These are phyloP conservation scores for Orientallactaga bullata DNA, from an alignment of 2,113 vertebrate species.

Conservation along the genomic window DNA sequence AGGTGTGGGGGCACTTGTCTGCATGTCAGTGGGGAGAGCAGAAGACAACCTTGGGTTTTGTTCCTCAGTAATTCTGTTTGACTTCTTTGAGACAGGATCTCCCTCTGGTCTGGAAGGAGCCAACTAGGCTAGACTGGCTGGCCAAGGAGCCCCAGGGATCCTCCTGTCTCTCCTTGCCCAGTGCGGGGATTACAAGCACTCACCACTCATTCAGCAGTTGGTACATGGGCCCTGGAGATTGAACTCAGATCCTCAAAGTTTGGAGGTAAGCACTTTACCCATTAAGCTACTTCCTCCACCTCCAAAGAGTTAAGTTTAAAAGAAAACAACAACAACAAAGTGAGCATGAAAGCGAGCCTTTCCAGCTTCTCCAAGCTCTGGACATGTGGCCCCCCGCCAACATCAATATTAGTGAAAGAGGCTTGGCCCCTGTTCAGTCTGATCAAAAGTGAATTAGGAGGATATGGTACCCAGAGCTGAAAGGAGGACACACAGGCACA, in stretches of 20 bases:
- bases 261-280: not conserved
- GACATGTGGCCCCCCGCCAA: constrained; percentile 65
- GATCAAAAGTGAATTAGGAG: constrained; percentile 75
- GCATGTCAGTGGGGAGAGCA: no score
- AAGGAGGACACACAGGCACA: not conserved
- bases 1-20: not conserved
- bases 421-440: constrained; percentile 64
- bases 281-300: no score
- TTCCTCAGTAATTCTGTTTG: no score
- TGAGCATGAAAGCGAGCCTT: constrained; percentile 13
- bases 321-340: not conserved
- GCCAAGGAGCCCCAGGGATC: no score
- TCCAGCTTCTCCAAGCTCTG: constrained; percentile 64
- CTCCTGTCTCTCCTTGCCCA: no score
- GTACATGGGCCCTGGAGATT: no score
- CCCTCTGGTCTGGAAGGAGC: no score
- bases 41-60: no score
- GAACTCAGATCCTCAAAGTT: not conserved
- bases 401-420: constrained; percentile 70
- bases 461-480: constrained; percentile 52
- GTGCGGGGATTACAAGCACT: no score
- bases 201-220: no score
- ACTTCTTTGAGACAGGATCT: no score
- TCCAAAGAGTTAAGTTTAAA: constrained; percentile 47
- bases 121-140: no score